A percentile compares a stretch with the other conserved stretches of the same genome.
These are phyloP conservation scores for Proisotoma minuta DNA, from an alignment of 2,888 invertebrate species.

Conservation along the genomic window DNA sequence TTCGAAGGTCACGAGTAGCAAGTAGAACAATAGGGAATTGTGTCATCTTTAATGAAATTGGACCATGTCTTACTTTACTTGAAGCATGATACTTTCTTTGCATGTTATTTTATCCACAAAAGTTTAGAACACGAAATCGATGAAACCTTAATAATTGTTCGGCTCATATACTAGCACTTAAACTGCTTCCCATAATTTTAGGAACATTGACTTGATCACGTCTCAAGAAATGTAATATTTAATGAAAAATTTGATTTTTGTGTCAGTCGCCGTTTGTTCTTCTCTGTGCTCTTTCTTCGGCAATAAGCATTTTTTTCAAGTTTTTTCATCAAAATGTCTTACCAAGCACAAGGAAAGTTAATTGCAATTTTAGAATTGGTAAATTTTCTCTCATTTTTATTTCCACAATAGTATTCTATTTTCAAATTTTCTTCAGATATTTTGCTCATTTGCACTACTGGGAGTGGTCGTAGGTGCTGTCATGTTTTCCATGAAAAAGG, in stretches of 20 bases:
- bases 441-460: neutral
- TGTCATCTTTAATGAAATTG: too few species aligned
- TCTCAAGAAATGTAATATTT: neutral
- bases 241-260: neutral
- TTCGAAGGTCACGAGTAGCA: too few species aligned
- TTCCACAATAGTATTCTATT: neutral
- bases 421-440: neutral
- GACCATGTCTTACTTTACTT: too few species aligned
- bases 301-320: neutral
- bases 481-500: conserved; percentile 6
- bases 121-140: neutral
- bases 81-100: too few species aligned
- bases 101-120: too few species aligned
- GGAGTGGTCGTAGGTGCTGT: conserved; percentile 1
- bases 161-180: neutral
- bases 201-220: neutral
- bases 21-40: too few species aligned
- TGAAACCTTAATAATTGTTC: neutral
- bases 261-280: neutral
- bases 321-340: conserved; percentile 1
- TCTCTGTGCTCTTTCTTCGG: neutral
- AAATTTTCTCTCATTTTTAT: neutral
- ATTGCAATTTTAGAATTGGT: conserved; percentile 19
- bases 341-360: conserved; percentile 13
- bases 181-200: neutral